phyloP scores from a whole-genome alignment of 2,797 vertebrate species.

The Rallus crepitans region DNA sequence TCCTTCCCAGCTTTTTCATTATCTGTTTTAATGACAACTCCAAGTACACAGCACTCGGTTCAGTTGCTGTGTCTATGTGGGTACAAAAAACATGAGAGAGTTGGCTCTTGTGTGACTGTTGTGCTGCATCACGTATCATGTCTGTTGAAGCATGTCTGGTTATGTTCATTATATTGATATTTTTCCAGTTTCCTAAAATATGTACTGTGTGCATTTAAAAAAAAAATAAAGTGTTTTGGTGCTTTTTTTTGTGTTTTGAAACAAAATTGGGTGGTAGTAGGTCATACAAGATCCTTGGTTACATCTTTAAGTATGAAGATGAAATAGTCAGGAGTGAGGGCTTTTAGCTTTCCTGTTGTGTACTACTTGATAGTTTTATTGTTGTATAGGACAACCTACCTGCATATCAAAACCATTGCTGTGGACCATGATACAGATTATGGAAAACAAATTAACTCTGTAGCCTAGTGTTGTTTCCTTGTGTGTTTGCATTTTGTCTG shows the following conservation, averaged over 20 bases:
- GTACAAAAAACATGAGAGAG: background rate
- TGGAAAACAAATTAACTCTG: background rate
- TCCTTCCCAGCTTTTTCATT: background rate
- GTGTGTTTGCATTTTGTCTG: background rate
- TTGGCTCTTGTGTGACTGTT: background rate
- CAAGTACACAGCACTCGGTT: fast-evolving
- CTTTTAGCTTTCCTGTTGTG: background rate
- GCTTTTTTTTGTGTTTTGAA: background rate
- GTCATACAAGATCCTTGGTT: background rate
- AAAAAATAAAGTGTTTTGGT: background rate
- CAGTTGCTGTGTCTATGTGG: fast-evolving
- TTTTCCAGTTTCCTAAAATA: background rate
- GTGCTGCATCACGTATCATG: background rate
- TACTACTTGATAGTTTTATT: background rate
- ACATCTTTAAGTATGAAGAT: background rate
- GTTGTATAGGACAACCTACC: background rate
- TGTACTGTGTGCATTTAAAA: background rate
- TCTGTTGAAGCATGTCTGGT: background rate
- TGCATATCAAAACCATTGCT: background rate
- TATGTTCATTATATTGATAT: background rate
- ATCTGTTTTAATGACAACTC: background rate
- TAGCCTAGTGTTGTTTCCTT: background rate
- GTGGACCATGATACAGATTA: background rate
- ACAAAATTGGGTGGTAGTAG: background rate
- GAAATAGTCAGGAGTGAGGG: background rate